A percentile compares a stretch with the other conserved stretches of the same genome.
Evolutionary conservation across 2,888 invertebrate genomes (phyloP).

Genomic region (Drosophila siamana): DNA sequence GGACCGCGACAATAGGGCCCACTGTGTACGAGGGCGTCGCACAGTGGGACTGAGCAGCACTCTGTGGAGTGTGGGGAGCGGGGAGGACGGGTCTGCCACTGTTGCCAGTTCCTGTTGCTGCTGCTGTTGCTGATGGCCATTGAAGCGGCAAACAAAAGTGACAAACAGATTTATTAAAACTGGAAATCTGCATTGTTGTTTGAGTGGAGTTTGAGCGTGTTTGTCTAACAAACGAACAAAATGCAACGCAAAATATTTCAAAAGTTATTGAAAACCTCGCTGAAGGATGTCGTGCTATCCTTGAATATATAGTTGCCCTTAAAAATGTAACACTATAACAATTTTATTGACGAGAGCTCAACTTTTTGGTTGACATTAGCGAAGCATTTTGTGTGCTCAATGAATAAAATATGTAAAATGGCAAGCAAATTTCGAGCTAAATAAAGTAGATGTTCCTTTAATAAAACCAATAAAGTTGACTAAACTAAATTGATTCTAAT

Average conservation of each 20-base stretch:
- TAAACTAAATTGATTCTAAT: no score
- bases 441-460: no score
- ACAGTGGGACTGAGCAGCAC: background rate
- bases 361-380: background rate
- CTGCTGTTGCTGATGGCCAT: constrained; percentile 58
- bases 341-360: background rate
- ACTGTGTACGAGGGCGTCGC: constrained; percentile 10
- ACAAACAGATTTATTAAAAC: constrained; percentile 80
- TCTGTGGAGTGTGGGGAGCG: background rate
- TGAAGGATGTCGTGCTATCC: constrained; percentile 8
- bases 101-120: constrained; percentile 23
- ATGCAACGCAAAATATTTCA: constrained; percentile 19
- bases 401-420: no score
- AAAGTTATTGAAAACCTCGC: background rate
- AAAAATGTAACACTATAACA: background rate
- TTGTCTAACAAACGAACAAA: constrained; percentile 49
- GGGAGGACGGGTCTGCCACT: background rate
- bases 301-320: background rate
- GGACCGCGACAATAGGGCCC: constrained; percentile 52
- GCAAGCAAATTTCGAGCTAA: no score
- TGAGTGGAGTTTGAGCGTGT: constrained; percentile 37
- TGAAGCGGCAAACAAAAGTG: constrained; percentile 63
- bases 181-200: constrained; percentile 66
- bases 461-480: no score
- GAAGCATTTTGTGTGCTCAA: background rate